phyloP scores from a whole-genome alignment of 2,113 vertebrate genomes.

The Daboia siamensis region DNA sequence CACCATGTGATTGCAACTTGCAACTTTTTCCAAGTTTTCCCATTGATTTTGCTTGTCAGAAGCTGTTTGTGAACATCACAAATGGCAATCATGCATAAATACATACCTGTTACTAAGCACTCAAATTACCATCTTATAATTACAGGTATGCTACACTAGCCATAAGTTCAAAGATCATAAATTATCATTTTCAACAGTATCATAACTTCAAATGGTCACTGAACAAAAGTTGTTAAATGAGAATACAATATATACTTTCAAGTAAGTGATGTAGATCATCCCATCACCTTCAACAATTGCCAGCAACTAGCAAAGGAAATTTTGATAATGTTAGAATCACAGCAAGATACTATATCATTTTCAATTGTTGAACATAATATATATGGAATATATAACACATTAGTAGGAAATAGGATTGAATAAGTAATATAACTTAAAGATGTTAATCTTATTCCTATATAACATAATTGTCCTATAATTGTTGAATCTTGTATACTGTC shows the following conservation, averaged over 20 bases:
- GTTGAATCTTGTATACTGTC: background rate
- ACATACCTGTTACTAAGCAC: background rate
- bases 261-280: background rate
- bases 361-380: conserved; percentile 51
- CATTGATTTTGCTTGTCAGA: background rate
- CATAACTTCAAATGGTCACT: background rate
- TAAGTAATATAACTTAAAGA: background rate
- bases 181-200: background rate
- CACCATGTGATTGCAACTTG: background rate
- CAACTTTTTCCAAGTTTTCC: background rate
- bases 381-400: conserved; percentile 35
- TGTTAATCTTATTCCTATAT: background rate
- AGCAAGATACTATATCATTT: conserved; percentile 32
- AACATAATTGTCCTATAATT: background rate
- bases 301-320: conserved; percentile 21
- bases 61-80: background rate
- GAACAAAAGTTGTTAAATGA: background rate
- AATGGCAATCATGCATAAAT: background rate
- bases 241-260: conserved; percentile 9
- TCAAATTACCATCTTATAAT: background rate
- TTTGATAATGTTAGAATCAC: conserved; percentile 31
- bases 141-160: background rate
- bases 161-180: background rate
- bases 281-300: conserved; percentile 15
- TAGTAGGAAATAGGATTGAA: background rate